phyloP scores from a whole-genome alignment of 2,113 vertebrate genomes.

The Hypocryptadius cinnamomeus region DNA sequence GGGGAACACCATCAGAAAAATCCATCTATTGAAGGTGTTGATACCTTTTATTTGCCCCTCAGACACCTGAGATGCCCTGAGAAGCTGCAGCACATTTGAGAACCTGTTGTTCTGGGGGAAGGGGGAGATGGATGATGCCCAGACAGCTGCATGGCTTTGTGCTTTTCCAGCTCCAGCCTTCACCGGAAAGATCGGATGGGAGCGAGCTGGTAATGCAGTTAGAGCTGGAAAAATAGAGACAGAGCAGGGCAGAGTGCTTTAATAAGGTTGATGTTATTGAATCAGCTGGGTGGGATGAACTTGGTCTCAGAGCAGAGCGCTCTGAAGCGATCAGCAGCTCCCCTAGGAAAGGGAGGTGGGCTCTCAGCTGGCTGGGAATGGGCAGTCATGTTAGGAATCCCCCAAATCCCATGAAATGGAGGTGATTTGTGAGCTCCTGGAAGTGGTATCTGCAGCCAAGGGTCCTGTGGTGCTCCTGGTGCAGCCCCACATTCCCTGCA shows the following conservation, averaged over 20 bases:
- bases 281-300: neutral
- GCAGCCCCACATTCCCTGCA: neutral
- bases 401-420: neutral
- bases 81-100: neutral
- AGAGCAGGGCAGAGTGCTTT: neutral
- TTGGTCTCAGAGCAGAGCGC: fast-evolving
- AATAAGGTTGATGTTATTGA: neutral
- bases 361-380: neutral
- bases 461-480: neutral
- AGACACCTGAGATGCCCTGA: neutral
- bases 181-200: neutral
- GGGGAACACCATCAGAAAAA: neutral
- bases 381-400: neutral
- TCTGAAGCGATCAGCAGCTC: neutral
- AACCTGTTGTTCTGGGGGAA: neutral
- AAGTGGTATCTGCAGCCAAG: neutral
- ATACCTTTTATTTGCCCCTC: neutral
- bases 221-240: conserved; percentile 15
- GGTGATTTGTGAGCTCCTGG: neutral
- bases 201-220: neutral
- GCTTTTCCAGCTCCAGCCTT: neutral
- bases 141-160: neutral
- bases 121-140: neutral
- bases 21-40: fast-evolving
- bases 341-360: neutral